Evolutionary conservation across 2,113 vertebrate genomes (phyloP), one percentile per base, ranked within the genome.

Genomic region (Aptenodytes patagonicus): DNA sequence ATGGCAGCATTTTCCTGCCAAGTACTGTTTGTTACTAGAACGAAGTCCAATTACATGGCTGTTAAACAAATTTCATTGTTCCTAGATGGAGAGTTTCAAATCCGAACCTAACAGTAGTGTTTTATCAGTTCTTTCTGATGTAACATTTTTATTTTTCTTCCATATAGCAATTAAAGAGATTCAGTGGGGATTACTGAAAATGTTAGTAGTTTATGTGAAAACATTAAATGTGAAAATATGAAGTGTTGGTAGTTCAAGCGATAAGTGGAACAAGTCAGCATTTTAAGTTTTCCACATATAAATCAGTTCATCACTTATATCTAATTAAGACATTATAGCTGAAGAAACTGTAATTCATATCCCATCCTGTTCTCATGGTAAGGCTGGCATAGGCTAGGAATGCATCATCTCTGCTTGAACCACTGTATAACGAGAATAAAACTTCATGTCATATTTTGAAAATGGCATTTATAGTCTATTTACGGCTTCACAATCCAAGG

Each of bases 81-180:
- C 19, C 40, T 79, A 60, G 36, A 64, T 65, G 11, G 31, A 55
- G 75, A 84, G 21, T 40, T 61, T 34, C 24, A 10, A 83, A 78
- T 31, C 7, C 5, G 0, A 80, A 89, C 10, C 0, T 0, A 84
- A 81, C 5, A 24, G 3, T 42, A 52, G 20, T 52, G 49, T 13
- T 61, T 87, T 70, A 66, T 32, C 31, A 40, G 40, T 22, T 85
- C 25, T 58, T 87, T 72, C 78, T 69, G 34, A 79, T 40, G 28
- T 18, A 87, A 87, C 1, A 20, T 49, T 79, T 93, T 87, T 40
- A 29, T 5, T 87, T 89, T 87, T 58, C 73, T 87, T 91, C 36
- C 25, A 49, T 36, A 65, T 9, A 88, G 36, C 17, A 89, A 61
- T 79, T 90, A 80, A 91, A 84, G n/a, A 57, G 8, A 62, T 64